These are phyloP conservation scores for Phalacrocorax pelagicus DNA, from an alignment of 2,113 vertebrate genomes.

Conservation along the genomic window DNA sequence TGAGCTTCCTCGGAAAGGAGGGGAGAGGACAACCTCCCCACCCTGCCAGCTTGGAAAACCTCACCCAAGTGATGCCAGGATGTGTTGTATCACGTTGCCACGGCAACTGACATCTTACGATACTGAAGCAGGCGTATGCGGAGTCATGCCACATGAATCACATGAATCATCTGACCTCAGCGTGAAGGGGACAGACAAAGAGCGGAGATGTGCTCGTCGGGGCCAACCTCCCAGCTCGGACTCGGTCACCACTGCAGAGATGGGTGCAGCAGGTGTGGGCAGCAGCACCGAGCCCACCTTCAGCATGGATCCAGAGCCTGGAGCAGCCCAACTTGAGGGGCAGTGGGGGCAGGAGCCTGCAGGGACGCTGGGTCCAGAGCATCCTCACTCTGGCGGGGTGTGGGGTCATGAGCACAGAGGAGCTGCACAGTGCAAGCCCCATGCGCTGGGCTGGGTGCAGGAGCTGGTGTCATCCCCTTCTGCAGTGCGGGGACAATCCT, in stretches of 20 bases:
- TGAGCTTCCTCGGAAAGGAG: background rate
- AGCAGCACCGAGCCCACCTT: background rate
- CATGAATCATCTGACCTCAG: conserved; percentile 56
- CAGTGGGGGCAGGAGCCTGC: background rate
- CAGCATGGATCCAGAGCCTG: background rate
- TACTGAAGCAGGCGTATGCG: conserved; percentile 51
- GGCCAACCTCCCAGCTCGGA: background rate
- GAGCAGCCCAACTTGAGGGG: background rate
- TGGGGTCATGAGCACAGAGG: background rate
- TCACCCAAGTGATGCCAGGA: conserved; percentile 69
- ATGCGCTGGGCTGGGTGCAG: accelerated
- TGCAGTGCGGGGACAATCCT: accelerated
- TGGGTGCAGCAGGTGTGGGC: background rate
- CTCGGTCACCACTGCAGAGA: background rate
- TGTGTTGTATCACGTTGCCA: conserved; percentile 65
- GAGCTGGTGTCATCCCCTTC: background rate
- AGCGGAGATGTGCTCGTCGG: background rate
- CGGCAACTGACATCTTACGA: conserved; percentile 66
- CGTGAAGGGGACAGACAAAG: conserved; percentile 44
- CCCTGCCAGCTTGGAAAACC: conserved; percentile 50
- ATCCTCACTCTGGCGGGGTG: accelerated
- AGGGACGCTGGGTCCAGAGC: background rate
- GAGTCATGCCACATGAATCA: conserved; percentile 63
- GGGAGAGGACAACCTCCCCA: background rate
- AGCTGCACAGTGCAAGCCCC: accelerated